Conservation (phyloP, 1,140 invertebrate genomes). For the Apis florea region DNA sequence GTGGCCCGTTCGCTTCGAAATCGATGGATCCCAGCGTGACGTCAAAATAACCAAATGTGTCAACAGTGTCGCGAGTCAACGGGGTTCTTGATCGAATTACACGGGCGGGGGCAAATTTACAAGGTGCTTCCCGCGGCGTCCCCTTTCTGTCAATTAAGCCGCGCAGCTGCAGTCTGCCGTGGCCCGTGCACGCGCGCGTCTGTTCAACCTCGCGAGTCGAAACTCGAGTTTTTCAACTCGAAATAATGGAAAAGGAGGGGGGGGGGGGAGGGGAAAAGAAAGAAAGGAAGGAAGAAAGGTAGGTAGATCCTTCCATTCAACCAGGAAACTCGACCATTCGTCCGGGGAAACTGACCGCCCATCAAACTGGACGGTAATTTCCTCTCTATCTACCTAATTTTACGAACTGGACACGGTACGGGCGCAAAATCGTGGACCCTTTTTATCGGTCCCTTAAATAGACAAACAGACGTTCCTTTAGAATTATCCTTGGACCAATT, state of each 20-base stretch:
- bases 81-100: conserved; percentile 77
- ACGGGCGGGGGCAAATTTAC: conserved; percentile 37
- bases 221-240: neutral
- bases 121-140: conserved; percentile 61
- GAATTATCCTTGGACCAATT: too few relatives aligned
- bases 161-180: conserved; percentile 66
- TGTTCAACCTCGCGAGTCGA: neutral
- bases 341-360: conserved; percentile 56
- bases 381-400: conserved; percentile 66
- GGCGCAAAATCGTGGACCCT: neutral
- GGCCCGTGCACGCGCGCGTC: neutral
- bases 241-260: neutral
- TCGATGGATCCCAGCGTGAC: conserved; percentile 70
- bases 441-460: neutral
- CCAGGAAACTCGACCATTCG: neutral
- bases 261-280: neutral
- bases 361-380: conserved; percentile 63
- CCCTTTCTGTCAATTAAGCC: conserved; percentile 67
- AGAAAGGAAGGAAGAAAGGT: conserved; percentile 7
- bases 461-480: too few relatives aligned
- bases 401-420: conserved; percentile 19
- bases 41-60: conserved; percentile 77
- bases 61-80: conserved; percentile 73
- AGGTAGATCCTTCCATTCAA: neutral
- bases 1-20: conserved; percentile 25